A percentile compares a stretch with the other conserved stretches of the same genome.
Conservation (phyloP, 53 echinoderm and acorn worm species). For the Echinometra lucunter region DNA sequence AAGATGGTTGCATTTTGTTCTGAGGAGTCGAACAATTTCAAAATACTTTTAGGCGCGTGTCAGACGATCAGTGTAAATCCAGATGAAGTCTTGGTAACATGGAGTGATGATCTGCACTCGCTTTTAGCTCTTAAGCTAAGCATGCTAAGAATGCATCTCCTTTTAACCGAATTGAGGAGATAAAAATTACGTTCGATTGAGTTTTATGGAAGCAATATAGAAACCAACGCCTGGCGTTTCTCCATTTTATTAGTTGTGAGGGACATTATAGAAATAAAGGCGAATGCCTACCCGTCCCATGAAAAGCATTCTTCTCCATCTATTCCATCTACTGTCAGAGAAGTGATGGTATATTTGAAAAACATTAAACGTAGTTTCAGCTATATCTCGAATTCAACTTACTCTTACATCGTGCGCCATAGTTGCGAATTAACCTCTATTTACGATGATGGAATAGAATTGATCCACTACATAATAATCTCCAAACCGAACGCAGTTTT, state of each 20-base stretch:
- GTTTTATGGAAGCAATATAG: background rate
- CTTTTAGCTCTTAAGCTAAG: constrained; percentile 34
- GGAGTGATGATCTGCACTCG: background rate
- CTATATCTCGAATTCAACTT: background rate
- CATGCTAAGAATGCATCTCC: background rate
- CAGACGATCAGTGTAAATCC: constrained; percentile 3
- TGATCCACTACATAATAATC: background rate
- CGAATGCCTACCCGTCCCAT: background rate
- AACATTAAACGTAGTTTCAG: background rate
- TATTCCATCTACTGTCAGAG: no score
- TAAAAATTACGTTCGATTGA: constrained; percentile 1
- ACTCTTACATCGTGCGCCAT: background rate
- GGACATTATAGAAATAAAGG: background rate
- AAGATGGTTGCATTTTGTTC: background rate
- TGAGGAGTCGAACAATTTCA: background rate
- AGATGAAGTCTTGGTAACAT: background rate
- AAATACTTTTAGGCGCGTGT: background rate
- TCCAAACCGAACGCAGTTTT: background rate
- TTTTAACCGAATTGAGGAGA: background rate
- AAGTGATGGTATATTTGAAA: background rate
- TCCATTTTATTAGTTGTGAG: background rate
- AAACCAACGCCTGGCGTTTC: background rate
- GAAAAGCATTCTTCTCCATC: background rate
- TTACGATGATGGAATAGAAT: background rate
- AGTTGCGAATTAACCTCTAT: background rate